Evolutionary conservation across 2,113 vertebrate species (phyloP).

Genomic region (Paralichthys olivaceus): DNA sequence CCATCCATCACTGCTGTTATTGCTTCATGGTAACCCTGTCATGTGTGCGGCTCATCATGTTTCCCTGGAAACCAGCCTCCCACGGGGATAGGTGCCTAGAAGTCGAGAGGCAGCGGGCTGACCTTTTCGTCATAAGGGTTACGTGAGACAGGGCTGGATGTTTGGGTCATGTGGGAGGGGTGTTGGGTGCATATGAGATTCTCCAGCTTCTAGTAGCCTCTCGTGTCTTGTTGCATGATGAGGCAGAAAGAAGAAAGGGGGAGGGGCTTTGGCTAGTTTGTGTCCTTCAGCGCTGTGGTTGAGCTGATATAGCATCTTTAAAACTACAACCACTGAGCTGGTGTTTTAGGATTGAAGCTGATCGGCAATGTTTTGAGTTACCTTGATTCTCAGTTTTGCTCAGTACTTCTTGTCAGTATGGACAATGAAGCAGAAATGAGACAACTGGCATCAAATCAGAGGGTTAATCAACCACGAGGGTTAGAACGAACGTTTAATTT

Average conservation of each 20-base stretch:
- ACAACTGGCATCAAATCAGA: no score
- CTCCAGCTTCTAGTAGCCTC: background rate
- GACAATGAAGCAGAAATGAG: no score
- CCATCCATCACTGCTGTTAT: background rate
- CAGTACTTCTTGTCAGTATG: no score
- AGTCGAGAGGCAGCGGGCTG: slow-evolving; percentile 32
- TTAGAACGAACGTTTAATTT: no score
- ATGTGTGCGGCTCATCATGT: slow-evolving; percentile 46
- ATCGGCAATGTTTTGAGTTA: no score
- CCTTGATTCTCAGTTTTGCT: no score
- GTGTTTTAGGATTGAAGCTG: no score
- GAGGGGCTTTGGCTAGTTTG: no score
- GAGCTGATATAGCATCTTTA: no score
- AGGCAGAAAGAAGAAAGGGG: background rate
- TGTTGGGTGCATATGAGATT: slow-evolving; percentile 22
- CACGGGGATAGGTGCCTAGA: slow-evolving; percentile 27
- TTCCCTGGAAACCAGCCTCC: slow-evolving; percentile 59
- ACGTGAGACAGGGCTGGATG: slow-evolving; percentile 38
- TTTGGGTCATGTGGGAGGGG: slow-evolving; percentile 15
- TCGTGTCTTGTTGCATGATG: slow-evolving; percentile 6
- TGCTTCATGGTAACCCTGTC: slow-evolving; percentile 35
- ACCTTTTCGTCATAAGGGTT: slow-evolving; percentile 50
- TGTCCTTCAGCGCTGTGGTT: no score
- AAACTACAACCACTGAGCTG: no score
- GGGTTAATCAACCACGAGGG: no score